phyloP scores from a whole-genome alignment of 1,140 invertebrate species.

The Aphaenogaster ashmeadi region DNA sequence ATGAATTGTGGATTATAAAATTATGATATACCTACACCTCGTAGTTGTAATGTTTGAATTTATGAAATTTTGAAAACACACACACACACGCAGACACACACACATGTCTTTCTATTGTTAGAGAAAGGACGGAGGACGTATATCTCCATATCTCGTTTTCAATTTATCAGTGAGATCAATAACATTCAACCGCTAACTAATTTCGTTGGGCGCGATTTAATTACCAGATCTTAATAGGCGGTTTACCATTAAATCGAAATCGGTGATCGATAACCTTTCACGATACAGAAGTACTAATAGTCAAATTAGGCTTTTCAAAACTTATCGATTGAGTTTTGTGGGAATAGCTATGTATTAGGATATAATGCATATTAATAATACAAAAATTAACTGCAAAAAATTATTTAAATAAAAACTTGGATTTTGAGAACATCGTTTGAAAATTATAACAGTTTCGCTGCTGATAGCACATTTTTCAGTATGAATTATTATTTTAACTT shows the following conservation, averaged over 20 bases:
- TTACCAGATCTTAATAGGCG: constrained; percentile 29
- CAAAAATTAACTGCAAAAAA: not conserved
- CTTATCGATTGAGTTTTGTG: not conserved
- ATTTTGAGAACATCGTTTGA: not conserved
- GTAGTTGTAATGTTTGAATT: not conserved
- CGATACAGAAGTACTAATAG: not conserved
- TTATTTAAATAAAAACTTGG: not conserved
- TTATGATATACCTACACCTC: not conserved
- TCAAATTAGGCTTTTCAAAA: not conserved
- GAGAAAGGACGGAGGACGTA: not conserved
- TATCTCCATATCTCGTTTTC: not conserved
- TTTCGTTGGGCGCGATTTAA: constrained; percentile 35
- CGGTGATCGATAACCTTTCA: not conserved
- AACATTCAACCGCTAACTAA: constrained; percentile 6
- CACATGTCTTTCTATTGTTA: not conserved
- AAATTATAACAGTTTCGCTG: not conserved
- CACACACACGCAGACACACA: too few species aligned
- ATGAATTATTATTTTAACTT: not conserved
- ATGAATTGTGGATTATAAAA: not conserved
- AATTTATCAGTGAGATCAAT: constrained; percentile 20
- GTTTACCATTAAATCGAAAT: constrained; percentile 27
- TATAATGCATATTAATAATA: not conserved
- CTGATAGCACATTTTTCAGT: not conserved
- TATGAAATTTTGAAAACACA: not conserved
- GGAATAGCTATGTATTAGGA: not conserved